These are phyloP conservation scores for Tauraco hartlaubi DNA, from an alignment of 2,797 vertebrate genomes.

Conservation along the genomic window DNA sequence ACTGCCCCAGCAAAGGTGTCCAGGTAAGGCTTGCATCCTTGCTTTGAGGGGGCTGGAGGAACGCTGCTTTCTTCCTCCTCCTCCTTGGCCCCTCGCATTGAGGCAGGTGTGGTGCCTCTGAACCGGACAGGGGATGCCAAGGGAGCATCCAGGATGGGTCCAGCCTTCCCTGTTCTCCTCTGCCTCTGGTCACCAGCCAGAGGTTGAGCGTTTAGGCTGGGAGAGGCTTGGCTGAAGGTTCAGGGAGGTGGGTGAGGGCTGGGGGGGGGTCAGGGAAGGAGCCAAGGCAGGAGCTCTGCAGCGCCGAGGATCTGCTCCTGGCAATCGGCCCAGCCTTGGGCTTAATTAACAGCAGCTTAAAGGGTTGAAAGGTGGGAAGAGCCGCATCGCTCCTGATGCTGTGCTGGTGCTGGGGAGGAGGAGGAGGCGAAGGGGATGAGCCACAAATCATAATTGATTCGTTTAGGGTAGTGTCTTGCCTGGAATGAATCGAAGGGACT, in stretches of 20 bases:
- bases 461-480: not conserved
- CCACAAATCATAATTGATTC: not conserved
- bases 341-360: not conserved
- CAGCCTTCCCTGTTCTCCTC: not conserved
- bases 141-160: not conserved
- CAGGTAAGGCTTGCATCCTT: not conserved
- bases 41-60: not conserved
- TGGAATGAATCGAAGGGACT: not conserved
- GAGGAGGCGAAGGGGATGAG: not conserved
- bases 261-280: fast-evolving
- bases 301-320: not conserved
- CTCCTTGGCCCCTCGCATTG: not conserved
- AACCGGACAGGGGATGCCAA: not conserved
- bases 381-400: not conserved
- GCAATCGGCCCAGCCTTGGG: not conserved
- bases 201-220: not conserved
- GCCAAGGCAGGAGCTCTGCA: not conserved
- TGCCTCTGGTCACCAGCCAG: not conserved
- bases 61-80: not conserved
- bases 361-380: not conserved
- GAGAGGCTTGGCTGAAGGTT: not conserved
- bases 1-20: not conserved
- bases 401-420: not conserved
- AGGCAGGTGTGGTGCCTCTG: not conserved
- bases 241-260: not conserved